A percentile compares a stretch with the other conserved stretches of the same genome.
These are phyloP conservation scores for Tyrophagus putrescentiae DNA, from an alignment of 1,140 invertebrate genomes.

Conservation along the genomic window DNA sequence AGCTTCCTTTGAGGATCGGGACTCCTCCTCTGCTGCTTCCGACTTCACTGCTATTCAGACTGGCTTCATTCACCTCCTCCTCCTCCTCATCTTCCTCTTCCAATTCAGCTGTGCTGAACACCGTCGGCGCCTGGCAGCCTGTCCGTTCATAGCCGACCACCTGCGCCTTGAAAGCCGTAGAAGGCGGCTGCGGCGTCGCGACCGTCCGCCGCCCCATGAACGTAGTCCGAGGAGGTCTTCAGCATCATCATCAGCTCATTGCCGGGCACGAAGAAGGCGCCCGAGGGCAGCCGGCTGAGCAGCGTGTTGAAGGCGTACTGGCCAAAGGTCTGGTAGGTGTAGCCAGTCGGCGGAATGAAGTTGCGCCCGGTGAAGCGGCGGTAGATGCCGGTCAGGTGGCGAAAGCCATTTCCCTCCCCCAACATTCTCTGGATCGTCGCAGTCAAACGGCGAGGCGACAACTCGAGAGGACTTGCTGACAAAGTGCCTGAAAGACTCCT, in stretches of 20 bases:
- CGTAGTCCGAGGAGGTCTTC: slow-evolving; percentile 86
- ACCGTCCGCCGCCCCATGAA: slow-evolving; percentile 44
- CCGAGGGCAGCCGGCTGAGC: slow-evolving; percentile 60
- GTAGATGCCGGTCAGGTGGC: not conserved
- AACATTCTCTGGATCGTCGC: slow-evolving; percentile 29
- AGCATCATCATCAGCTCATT: slow-evolving; percentile 86
- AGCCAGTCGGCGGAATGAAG: not conserved
- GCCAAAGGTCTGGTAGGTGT: slow-evolving; percentile 41
- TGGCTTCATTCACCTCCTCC: slow-evolving; percentile 69
- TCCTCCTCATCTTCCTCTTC: slow-evolving; percentile 14
- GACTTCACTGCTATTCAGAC: slow-evolving; percentile 75
- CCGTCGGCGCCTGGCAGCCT: no score
- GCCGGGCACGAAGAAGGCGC: slow-evolving; percentile 68
- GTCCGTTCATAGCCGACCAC: slow-evolving; percentile 76
- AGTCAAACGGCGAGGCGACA: slow-evolving; percentile 14
- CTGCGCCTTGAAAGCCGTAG: slow-evolving; percentile 72
- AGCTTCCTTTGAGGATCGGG: not conserved
- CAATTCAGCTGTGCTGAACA: no score
- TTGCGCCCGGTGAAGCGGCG: not conserved
- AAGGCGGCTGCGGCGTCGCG: slow-evolving; percentile 63
- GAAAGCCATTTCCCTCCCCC: slow-evolving; percentile 19
- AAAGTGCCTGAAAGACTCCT: not conserved
- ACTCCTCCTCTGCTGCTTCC: no score
- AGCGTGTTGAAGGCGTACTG: slow-evolving; percentile 51
- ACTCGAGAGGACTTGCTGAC: slow-evolving; percentile 9